phyloP scores from a whole-genome alignment of 2,113 vertebrate species.

The Diphyllodes magnificus region DNA sequence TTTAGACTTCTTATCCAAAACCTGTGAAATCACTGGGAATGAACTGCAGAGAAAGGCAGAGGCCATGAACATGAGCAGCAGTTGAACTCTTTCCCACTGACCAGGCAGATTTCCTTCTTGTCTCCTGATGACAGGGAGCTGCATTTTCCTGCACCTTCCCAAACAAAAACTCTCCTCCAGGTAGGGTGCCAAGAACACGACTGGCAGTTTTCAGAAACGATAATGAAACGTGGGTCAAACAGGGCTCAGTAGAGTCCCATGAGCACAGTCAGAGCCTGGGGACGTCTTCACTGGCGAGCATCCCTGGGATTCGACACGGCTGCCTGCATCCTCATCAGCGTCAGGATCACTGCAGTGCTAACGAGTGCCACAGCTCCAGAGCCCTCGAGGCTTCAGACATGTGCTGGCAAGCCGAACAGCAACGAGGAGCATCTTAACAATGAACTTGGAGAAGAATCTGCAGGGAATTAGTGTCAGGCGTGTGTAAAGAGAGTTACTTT shows the following conservation, averaged over 20 bases:
- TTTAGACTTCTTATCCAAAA: neutral
- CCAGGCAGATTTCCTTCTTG: neutral
- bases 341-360: neutral
- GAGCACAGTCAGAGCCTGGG: neutral
- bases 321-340: neutral
- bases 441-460: neutral
- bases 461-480: conserved; percentile 16
- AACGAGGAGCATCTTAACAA: neutral
- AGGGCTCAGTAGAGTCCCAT: neutral
- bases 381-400: neutral
- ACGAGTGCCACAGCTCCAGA: neutral
- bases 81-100: neutral
- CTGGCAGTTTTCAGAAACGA: neutral
- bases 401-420: neutral
- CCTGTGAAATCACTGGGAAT: neutral
- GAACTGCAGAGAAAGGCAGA: neutral
- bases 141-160: neutral
- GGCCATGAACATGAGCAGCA: neutral
- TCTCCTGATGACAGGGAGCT: neutral
- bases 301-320: neutral
- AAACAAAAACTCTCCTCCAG: neutral
- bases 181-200: neutral
- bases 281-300: rapidly evolving
- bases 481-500: neutral
- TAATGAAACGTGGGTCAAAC: neutral